These are phyloP conservation scores for Eumerus sabulonum DNA, from an alignment of 2,888 invertebrate species.

Conservation along the genomic window DNA sequence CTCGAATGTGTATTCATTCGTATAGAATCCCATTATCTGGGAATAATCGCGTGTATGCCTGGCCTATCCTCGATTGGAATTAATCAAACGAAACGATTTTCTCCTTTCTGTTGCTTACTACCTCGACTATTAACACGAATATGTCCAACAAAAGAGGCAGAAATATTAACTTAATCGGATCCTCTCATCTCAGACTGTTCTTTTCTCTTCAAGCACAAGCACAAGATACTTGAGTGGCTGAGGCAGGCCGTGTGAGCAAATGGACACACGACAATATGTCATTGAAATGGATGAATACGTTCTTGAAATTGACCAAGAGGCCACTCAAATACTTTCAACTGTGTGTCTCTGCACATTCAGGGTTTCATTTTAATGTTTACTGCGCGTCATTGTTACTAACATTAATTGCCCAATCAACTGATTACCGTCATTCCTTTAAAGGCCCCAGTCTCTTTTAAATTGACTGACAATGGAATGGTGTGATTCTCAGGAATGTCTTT, in stretches of 20 bases:
- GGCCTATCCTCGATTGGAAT: constrained; percentile 65
- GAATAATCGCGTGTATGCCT: constrained; percentile 64
- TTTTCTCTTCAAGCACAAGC: neutral
- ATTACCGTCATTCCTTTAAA: constrained; percentile 53
- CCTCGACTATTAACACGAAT: too few relatives aligned
- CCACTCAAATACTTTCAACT: constrained; percentile 35
- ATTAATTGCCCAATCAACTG: constrained; percentile 66
- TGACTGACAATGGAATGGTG: constrained; percentile 52
- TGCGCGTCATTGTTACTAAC: constrained; percentile 52
- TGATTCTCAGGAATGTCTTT: constrained; percentile 52
- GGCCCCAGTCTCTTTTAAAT: constrained; percentile 54
- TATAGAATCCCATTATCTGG: constrained; percentile 49
- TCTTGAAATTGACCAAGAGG: constrained; percentile 64
- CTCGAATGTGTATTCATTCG: too few relatives aligned
- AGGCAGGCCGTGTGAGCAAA: neutral
- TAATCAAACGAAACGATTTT: constrained; percentile 27
- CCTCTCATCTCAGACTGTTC: neutral
- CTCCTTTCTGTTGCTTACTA: constrained; percentile 10
- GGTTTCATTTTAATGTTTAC: constrained; percentile 1
- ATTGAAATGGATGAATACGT: constrained; percentile 65
- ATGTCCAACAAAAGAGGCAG: constrained; percentile 25
- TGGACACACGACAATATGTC: constrained; percentile 26
- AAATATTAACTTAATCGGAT: constrained; percentile 40
- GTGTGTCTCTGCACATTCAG: constrained; percentile 9
- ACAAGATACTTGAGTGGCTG: constrained; percentile 65